Percentiles rank a stretch among this genome's conserved stretches.
phyloP scores from a whole-genome alignment of 2,113 vertebrate genomes.

The Setophaga kirtlandii region DNA sequence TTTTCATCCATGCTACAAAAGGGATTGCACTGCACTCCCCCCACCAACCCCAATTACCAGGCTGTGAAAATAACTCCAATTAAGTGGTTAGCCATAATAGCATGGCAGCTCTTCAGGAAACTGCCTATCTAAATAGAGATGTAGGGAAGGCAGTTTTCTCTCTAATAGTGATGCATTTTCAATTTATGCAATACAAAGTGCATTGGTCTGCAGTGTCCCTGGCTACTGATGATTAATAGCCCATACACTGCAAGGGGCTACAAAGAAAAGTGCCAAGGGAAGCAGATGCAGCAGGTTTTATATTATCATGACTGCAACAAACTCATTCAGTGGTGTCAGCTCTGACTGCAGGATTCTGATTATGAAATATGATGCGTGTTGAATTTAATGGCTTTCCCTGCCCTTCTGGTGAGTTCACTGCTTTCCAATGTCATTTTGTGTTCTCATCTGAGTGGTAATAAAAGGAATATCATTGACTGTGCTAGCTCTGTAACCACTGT shows the following conservation, averaged over 20 bases:
- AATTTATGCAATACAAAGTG: conserved; percentile 71
- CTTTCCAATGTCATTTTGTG: conserved; percentile 80
- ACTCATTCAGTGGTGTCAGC: conserved; percentile 78
- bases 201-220: conserved; percentile 71
- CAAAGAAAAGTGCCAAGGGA: conserved; percentile 72
- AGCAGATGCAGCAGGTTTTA: conserved; percentile 76
- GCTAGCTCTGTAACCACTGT: conserved; percentile 73
- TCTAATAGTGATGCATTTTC: conserved; percentile 73
- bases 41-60: conserved; percentile 14
- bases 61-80: conserved; percentile 43
- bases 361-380: conserved; percentile 83
- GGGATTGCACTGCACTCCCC: background rate
- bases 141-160: conserved; percentile 55
- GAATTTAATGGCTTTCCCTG: conserved; percentile 81
- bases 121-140: conserved; percentile 66
- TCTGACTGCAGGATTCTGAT: conserved; percentile 78
- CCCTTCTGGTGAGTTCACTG: conserved; percentile 80
- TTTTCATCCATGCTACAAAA: background rate
- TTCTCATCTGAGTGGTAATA: conserved; percentile 82
- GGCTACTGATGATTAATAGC: conserved; percentile 77
- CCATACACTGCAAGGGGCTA: conserved; percentile 64
- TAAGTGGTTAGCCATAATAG: conserved; percentile 40
- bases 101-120: conserved; percentile 60
- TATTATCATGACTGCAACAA: conserved; percentile 78
- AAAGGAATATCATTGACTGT: conserved; percentile 78